phyloP scores from a whole-genome alignment of 2,888 invertebrate genomes.

The Myopa tessellatipennis region DNA sequence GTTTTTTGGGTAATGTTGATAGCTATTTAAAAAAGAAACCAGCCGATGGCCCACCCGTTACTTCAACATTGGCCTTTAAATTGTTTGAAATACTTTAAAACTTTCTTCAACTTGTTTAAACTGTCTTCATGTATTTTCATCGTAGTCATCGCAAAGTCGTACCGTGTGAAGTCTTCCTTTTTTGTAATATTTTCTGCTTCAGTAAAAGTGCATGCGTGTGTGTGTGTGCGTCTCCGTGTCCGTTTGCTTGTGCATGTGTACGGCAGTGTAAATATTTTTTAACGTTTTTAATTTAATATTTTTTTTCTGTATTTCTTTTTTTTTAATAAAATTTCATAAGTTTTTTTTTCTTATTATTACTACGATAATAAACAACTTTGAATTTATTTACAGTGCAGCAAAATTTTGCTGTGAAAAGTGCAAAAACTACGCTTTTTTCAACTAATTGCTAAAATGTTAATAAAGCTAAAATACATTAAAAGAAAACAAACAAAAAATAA shows the following conservation, averaged over 20 bases:
- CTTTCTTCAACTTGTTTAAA: too few species aligned
- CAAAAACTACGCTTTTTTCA: background rate
- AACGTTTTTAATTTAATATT: background rate
- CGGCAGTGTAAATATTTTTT: constrained; percentile 26
- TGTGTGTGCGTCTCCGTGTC: background rate
- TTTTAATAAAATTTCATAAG: background rate
- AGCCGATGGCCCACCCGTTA: too few species aligned
- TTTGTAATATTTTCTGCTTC: background rate
- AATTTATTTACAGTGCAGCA: constrained; percentile 26
- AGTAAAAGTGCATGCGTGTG: background rate
- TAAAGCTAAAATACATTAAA: constrained; percentile 6
- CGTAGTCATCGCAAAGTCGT: too few species aligned
- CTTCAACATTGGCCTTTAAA: too few species aligned
- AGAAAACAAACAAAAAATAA: constrained; percentile 15
- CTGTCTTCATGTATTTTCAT: too few species aligned
- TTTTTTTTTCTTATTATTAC: background rate
- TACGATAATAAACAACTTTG: background rate
- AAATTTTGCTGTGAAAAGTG: background rate
- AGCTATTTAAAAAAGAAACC: too few species aligned
- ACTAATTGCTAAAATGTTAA: background rate
- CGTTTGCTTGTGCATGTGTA: constrained; percentile 6
- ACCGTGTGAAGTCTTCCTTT: too few species aligned
- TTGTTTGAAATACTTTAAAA: too few species aligned
- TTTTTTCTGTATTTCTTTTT: background rate
- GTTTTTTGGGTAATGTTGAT: too few species aligned